These are phyloP conservation scores for Eupelmus urozonus DNA, from an alignment of 2,888 invertebrate genomes.

Conservation along the genomic window DNA sequence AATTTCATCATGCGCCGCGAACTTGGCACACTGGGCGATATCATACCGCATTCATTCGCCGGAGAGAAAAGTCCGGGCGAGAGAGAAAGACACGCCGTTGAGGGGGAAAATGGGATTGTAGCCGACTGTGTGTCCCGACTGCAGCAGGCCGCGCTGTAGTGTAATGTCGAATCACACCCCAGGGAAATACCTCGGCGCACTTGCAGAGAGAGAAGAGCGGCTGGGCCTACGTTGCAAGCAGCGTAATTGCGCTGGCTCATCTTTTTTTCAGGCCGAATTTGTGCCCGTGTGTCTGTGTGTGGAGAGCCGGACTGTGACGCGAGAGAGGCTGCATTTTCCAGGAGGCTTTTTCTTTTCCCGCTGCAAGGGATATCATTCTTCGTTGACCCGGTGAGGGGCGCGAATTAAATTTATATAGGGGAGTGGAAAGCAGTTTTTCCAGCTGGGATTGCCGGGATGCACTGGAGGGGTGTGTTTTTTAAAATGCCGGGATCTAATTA, in stretches of 20 bases:
- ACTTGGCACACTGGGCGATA: not conserved
- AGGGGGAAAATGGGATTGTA: constrained; percentile 31
- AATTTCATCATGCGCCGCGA: constrained; percentile 8
- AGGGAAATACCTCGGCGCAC: constrained; percentile 50
- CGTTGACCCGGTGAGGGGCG: not conserved
- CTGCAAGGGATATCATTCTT: not conserved
- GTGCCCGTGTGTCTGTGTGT: no score
- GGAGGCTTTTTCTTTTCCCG: not conserved
- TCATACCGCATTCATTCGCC: no score
- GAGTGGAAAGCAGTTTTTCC: no score
- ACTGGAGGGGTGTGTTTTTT: no score
- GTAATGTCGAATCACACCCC: constrained; percentile 47
- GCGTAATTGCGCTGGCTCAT: constrained; percentile 49
- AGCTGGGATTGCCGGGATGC: no score
- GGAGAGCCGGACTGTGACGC: not conserved
- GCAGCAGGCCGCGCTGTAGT: not conserved
- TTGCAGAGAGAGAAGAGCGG: not conserved
- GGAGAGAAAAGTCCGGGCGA: not conserved
- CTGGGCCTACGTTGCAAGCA: not conserved
- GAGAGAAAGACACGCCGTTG: not conserved
- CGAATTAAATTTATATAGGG: no score
- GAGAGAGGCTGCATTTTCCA: not conserved
- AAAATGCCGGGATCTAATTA: no score
- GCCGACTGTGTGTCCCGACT: constrained; percentile 4
- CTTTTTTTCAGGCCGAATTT: constrained; percentile 41